Conservation (phyloP, 2,113 vertebrate genomes). For the Calidris pygmaea region DNA sequence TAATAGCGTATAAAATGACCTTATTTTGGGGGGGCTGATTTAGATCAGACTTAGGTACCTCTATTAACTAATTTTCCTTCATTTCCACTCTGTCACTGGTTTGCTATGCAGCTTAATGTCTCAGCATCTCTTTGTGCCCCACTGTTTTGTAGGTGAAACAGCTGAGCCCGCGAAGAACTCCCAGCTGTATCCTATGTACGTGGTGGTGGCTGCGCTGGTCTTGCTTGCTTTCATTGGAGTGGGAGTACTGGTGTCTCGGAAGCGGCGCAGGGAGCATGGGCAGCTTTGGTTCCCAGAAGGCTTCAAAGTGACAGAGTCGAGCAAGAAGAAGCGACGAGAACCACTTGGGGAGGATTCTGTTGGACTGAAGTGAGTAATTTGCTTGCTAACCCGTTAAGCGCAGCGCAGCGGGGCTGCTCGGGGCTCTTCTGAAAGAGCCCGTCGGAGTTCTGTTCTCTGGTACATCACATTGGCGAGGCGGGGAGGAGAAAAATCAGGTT, state of each 20-base stretch:
- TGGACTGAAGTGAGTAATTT: constrained; percentile 90
- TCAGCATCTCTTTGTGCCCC: constrained; percentile 54
- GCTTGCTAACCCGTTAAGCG: not conserved
- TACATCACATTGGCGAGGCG: fast-evolving
- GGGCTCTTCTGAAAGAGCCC: not conserved
- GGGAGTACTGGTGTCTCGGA: constrained; percentile 90
- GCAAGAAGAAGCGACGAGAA: constrained; percentile 96
- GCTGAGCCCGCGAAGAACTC: constrained; percentile 52
- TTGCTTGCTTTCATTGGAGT: constrained; percentile 82
- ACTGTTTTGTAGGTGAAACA: constrained; percentile 77
- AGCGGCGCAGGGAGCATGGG: constrained; percentile 92
- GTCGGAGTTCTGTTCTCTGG: fast-evolving
- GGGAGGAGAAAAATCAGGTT: not conserved
- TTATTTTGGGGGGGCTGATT: constrained; percentile 80
- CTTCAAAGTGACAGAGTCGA: constrained; percentile 93
- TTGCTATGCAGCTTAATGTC: constrained; percentile 49
- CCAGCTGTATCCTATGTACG: constrained; percentile 83
- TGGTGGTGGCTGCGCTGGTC: constrained; percentile 78
- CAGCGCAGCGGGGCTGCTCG: not conserved
- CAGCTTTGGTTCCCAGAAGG: constrained; percentile 99
- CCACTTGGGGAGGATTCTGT: constrained; percentile 96
- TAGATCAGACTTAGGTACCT: constrained; percentile 67
- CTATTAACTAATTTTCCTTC: constrained; percentile 66
- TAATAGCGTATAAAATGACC: constrained; percentile 84
- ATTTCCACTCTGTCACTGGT: constrained; percentile 52